These are phyloP conservation scores for Polypterus bichir DNA, from an alignment of 2,113 vertebrate species.

Conservation along the genomic window DNA sequence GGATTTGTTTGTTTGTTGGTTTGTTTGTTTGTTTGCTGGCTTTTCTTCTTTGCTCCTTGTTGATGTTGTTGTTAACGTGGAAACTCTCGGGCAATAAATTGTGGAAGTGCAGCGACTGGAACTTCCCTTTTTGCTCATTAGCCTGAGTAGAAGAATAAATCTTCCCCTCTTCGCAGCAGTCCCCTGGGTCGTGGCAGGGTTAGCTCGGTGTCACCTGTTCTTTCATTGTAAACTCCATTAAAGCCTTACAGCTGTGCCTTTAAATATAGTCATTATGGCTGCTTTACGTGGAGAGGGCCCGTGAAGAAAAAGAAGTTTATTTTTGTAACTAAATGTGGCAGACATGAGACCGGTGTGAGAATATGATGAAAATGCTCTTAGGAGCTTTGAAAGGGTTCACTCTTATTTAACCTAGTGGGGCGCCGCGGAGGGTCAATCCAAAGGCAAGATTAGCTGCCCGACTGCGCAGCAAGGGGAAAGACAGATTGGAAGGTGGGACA, in stretches of 20 bases:
- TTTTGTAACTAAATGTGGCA: too few species aligned
- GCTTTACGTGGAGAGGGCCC: neutral
- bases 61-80: neutral
- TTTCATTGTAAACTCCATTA: conserved; percentile 32
- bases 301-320: neutral
- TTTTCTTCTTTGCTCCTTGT: neutral
- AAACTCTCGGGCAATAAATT: neutral
- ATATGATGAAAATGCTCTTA: too few species aligned
- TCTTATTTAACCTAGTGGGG: too few species aligned
- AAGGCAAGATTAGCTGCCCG: too few species aligned
- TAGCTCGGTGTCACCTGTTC: conserved; percentile 41
- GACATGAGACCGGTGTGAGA: too few species aligned
- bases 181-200: conserved; percentile 11
- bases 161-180: conserved; percentile 1
- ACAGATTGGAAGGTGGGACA: too few species aligned
- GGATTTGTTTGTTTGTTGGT: too few species aligned
- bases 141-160: neutral
- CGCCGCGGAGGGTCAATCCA: too few species aligned
- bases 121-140: neutral
- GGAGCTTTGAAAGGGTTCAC: too few species aligned
- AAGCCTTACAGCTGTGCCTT: conserved; percentile 30
- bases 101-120: neutral
- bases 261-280: conserved; percentile 31
- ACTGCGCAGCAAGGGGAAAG: too few species aligned
- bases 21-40: too few species aligned